Evolutionary conservation across 2,888 invertebrate species (phyloP), one percentile per base, ranked within the genome.

Genomic region (Agrypnus murinus): DNA sequence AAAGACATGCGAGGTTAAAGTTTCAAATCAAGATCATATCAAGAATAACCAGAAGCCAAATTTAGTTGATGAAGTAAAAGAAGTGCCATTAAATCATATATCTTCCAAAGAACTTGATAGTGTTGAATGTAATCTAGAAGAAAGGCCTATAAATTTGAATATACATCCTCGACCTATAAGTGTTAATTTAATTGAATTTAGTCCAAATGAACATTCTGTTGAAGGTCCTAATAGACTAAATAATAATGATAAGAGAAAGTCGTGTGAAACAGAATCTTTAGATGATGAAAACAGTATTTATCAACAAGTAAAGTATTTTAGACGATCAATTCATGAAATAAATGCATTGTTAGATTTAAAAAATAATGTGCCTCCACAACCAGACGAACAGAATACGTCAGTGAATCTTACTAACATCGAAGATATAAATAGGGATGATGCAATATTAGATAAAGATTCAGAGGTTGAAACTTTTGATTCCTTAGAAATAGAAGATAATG

Each of bases 251-350:
- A 84, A 84, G 72, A 70, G 84, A 50, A 85, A 85, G 74, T 82
- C 82, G 3, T 81, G 80, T 25, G 83, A 84, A 73, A 81, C 79
- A 0, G 85, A 86, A 25, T 74, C 77, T 0, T 65, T 77, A 34
- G 81, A 81, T 57, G 86, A 86, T 48, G 76, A 86, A 1, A 88
- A 89, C 62, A 78, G 80, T 32, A 90, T 93, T 0, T 94, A 94
- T 79, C 92, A 92, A 90, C 93, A 87, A 76, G 93, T 94, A 0
- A 93, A 93, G 77, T 91, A 92, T 81, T 92, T 93, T 77, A 88
- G 91, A 43, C 88, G 91, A 76, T 92, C 92, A 17, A 91, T 93
- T 43, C 91, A 92, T 48, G 93, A 93, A 84, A 92, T 93, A 0
- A 94, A 94, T 80, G 91, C 88, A 17, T 77, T 90, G 65, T 77